Conservation (phyloP, 2,888 invertebrate species). For the Agrochola circellaris region DNA sequence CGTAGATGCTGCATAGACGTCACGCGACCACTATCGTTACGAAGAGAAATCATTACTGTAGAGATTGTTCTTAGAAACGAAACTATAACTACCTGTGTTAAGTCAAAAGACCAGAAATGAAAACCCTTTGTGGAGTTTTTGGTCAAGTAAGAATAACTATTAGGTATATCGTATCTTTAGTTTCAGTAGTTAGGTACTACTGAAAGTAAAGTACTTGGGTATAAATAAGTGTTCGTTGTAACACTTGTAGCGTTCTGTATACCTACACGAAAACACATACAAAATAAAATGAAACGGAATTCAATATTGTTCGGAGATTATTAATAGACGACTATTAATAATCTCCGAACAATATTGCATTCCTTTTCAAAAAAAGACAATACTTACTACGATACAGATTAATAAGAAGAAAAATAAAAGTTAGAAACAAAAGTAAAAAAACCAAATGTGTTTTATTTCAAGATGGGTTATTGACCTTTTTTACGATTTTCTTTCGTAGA, state of each 20-base stretch:
- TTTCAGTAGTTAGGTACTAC: too few species aligned
- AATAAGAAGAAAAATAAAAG: too few species aligned
- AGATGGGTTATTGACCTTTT: neutral
- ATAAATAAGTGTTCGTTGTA: neutral
- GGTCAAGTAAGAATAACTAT: neutral
- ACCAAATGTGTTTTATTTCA: neutral
- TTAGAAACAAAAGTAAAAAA: neutral
- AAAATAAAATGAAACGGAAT: neutral
- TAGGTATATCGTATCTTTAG: neutral
- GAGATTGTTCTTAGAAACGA: neutral
- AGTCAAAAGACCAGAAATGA: neutral
- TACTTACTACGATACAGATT: too few species aligned
- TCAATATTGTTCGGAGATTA: neutral
- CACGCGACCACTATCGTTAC: too few species aligned
- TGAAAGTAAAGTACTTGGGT: too few species aligned
- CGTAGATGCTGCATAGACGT: too few species aligned
- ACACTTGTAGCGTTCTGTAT: neutral
- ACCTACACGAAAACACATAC: neutral
- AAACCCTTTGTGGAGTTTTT: neutral
- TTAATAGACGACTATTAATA: too few species aligned
- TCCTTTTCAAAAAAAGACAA: neutral
- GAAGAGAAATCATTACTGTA: neutral
- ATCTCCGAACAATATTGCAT: too few species aligned
- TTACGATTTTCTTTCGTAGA: too few species aligned
- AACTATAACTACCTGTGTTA: neutral